These are phyloP conservation scores for Lasiommata megera DNA, from an alignment of 2,888 invertebrate species.

Conservation along the genomic window DNA sequence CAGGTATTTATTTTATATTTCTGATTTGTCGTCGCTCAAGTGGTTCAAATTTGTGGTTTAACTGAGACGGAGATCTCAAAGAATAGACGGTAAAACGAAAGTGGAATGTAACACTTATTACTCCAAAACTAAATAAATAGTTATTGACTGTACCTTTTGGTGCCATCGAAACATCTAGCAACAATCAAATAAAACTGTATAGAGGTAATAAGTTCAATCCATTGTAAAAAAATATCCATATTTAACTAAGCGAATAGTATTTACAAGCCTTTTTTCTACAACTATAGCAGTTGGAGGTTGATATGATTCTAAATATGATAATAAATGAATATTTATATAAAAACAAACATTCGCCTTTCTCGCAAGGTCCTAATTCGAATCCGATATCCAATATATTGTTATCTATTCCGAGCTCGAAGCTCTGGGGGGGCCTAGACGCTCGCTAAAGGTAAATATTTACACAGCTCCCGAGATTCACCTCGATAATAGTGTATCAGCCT, in stretches of 20 bases:
- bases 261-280: too few species aligned
- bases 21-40: slow-evolving; percentile 6
- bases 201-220: too few species aligned
- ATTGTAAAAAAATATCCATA: too few species aligned
- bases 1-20: slow-evolving; percentile 16
- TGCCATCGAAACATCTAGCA: too few species aligned
- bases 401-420: background rate
- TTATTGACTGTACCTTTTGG: too few species aligned
- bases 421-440: background rate
- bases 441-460: slow-evolving; percentile 7
- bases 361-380: background rate
- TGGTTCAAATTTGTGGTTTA: background rate
- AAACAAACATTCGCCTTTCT: background rate
- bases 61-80: too few species aligned
- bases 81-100: too few species aligned
- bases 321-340: background rate
- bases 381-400: slow-evolving; percentile 4
- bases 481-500: slow-evolving; percentile 1
- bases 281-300: too few species aligned
- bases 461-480: background rate
- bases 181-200: too few species aligned
- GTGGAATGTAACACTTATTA: too few species aligned
- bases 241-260: too few species aligned
- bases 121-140: too few species aligned
- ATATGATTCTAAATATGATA: background rate